Base-by-base conservation (phyloP, 2,113 vertebrate species). In the Oryzias woworae region DNA sequence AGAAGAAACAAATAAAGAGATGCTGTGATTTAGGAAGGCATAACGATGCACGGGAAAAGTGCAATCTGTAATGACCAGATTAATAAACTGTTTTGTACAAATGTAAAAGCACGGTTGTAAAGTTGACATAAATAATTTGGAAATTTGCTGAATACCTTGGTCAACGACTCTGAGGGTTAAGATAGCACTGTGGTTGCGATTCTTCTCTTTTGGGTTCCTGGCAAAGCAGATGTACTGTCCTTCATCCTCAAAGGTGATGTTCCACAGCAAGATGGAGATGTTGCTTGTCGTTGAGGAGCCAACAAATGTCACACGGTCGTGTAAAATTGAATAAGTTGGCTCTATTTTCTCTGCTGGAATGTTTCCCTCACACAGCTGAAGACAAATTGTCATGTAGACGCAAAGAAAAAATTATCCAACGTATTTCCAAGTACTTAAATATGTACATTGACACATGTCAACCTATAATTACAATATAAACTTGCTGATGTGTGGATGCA, bases 221-320 rank as follows among this genome's bases (percentile, higher is more conserved):
- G 94, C 96, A 0, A 92, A 90, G 79, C 97, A 99, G 59, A 90
- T 94, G 78, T 99, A 99, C 0, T 89, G 87, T 24, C 97, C 97
- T 0, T 93, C 87, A 4, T 99, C 96, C 0, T 93, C 94, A 75
- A 97, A 97, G 26, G 96, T 96, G 85, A 98, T 91, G 1, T 87
- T 79, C 31, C 66, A 92, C 69, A 99, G 85, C 50, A 95, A 59
- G 36, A 99, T 93, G 67, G 96, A 97, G 73, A 99, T 94, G 84
- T 94, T 92, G 86, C 90, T 96, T 42, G 70, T 78, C 55, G 94
- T 94, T 0, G 92, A 93, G 6, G 91, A 87, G 24, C 96, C 95
- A 0, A 92, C 90, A 3, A 98, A 94, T n/a, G 90, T 85, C 8
- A 98, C 87, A 0, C 96, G 89, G 0, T 85, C 75, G 3, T 90